phyloP scores from a whole-genome alignment of 92 coral and sea anemone species.

The Plumapathes pennacea region DNA sequence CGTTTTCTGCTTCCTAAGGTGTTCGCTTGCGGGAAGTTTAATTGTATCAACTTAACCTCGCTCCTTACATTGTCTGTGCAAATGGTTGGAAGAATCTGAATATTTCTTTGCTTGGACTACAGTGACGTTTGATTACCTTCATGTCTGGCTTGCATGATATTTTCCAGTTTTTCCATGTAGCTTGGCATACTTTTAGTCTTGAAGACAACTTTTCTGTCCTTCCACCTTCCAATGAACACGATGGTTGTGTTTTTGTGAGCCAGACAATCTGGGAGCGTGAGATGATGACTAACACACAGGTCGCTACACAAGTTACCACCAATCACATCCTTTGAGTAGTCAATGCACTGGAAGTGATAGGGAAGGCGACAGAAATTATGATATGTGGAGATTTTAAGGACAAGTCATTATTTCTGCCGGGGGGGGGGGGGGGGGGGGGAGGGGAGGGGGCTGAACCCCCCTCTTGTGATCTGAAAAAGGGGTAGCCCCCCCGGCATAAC shows the following conservation, averaged over 20 bases:
- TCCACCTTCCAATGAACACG: conserved; percentile 83
- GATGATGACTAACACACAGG: conserved; percentile 48
- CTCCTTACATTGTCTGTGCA: too few relatives aligned
- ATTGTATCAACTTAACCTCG: too few relatives aligned
- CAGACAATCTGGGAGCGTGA: conserved; percentile 65
- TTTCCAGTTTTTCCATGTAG: conserved; percentile 13
- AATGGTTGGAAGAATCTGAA: too few relatives aligned
- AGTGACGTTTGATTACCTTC: too few relatives aligned
- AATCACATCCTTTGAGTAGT: conserved; percentile 39
- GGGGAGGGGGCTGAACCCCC: too few relatives aligned
- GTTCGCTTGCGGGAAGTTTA: too few relatives aligned
- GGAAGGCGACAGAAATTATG: background rate
- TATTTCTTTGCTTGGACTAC: too few relatives aligned
- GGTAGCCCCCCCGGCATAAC: too few relatives aligned
- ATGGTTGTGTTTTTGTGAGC: conserved; percentile 89
- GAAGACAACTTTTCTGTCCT: conserved; percentile 52
- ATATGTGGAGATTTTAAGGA: background rate
- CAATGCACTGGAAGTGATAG: conserved; percentile 56
- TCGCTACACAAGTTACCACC: conserved; percentile 92
- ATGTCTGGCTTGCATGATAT: conserved; percentile 1
- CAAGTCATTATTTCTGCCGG: background rate
- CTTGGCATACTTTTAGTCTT: conserved; percentile 77
- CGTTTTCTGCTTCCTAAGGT: too few relatives aligned
- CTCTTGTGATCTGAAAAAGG: too few relatives aligned
- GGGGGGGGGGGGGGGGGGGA: background rate